Conservation (phyloP, 2,888 invertebrate genomes). For the Lasioglossum malachurum region DNA sequence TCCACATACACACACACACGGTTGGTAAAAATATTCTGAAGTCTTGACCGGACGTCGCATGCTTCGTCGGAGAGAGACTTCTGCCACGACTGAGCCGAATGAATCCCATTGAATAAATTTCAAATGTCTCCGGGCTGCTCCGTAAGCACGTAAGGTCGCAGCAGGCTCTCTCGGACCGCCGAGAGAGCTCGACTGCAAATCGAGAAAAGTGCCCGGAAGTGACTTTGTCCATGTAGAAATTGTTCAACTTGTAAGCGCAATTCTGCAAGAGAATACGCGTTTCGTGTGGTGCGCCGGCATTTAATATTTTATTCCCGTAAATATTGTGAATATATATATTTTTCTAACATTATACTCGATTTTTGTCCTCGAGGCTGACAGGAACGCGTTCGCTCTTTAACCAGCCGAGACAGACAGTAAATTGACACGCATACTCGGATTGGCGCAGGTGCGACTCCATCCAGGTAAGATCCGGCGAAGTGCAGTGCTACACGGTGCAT, state of each 20-base stretch:
- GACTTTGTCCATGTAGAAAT: neutral
- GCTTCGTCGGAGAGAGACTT: constrained; percentile 57
- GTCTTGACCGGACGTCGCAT: constrained; percentile 41
- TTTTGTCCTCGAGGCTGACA: neutral
- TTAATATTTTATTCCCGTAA: neutral
- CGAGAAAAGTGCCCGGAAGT: neutral
- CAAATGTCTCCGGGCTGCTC: constrained; percentile 42
- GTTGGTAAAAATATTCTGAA: constrained; percentile 58
- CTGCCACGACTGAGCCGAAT: constrained; percentile 20
- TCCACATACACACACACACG: neutral
- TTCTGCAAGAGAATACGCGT: neutral
- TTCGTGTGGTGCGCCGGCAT: too few species aligned
- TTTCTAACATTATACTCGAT: neutral
- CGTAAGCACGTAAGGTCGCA: constrained; percentile 41
- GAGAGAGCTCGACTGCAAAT: constrained; percentile 20
- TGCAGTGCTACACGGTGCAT: neutral
- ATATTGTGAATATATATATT: neutral
- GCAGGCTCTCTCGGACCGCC: constrained; percentile 27
- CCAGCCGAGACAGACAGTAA: neutral
- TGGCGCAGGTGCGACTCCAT: neutral
- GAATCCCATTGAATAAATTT: constrained; percentile 53
- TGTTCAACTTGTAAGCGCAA: neutral
- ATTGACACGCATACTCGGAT: neutral
- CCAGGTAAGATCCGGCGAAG: neutral
- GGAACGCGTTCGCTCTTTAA: neutral